These are phyloP conservation scores for Acanthopagrus latus DNA, from an alignment of 2,797 vertebrate species.

Conservation along the genomic window DNA sequence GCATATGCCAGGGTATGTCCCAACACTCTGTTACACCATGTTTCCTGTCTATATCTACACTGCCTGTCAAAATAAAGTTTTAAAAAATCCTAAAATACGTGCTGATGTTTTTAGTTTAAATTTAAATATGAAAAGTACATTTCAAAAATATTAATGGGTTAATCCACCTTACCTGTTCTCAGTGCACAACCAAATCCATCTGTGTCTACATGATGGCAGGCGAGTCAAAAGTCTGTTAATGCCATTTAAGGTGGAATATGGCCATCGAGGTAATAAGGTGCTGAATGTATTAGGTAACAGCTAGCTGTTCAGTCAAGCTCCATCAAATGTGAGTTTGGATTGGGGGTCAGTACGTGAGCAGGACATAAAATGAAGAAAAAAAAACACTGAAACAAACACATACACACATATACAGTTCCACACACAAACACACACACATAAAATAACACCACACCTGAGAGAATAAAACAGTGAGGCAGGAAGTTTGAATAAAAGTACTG, in stretches of 20 bases:
- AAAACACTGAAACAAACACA: neutral
- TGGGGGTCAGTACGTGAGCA: neutral
- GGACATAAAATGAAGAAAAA: slow-evolving; percentile 2
- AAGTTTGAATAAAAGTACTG: slow-evolving; percentile 51
- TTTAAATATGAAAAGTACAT: neutral
- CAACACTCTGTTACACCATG: neutral
- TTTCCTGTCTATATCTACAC: neutral
- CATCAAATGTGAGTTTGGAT: neutral
- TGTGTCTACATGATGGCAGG: neutral
- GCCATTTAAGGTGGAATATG: neutral
- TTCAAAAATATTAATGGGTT: neutral
- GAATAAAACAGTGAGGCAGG: slow-evolving; percentile 31
- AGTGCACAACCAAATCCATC: neutral
- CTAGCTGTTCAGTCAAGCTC: slow-evolving; percentile 7
- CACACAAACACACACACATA: neutral
- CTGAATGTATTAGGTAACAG: neutral
- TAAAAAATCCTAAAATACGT: too few relatives aligned
- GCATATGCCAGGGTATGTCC: neutral
- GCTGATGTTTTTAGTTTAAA: neutral
- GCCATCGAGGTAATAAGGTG: neutral
- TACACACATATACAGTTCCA: neutral
- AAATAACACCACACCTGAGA: slow-evolving; percentile 20
- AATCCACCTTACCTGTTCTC: neutral
- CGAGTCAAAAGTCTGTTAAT: neutral
- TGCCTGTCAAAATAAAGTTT: neutral